Conservation (phyloP, 2,113 vertebrate genomes). For the Grantiella picta region DNA sequence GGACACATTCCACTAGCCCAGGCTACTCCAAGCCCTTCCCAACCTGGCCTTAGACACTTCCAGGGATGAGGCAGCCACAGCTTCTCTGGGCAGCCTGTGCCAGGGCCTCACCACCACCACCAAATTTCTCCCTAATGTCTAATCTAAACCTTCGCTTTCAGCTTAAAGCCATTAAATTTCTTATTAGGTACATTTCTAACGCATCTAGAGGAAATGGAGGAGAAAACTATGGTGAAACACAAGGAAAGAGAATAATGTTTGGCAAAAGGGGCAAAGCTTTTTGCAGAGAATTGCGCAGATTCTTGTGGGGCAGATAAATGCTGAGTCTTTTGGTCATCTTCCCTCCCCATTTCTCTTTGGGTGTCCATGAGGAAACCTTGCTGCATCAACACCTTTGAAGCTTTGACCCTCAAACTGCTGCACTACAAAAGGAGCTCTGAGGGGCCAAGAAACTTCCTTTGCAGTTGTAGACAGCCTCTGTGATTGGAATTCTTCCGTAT, state of each 20-base stretch:
- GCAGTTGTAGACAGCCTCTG: neutral
- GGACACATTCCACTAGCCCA: neutral
- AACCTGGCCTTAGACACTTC: neutral
- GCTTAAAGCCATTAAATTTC: neutral
- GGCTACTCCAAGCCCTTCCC: accelerated
- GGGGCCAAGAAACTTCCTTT: neutral
- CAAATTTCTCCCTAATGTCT: neutral
- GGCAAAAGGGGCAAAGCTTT: neutral
- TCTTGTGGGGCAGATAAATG: neutral
- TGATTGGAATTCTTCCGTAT: neutral
- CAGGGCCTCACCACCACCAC: neutral
- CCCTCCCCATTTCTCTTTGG: neutral
- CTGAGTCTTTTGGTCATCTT: neutral
- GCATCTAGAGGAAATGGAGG: neutral
- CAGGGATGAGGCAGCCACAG: neutral
- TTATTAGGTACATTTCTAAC: neutral
- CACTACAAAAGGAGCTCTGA: neutral
- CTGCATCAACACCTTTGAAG: neutral
- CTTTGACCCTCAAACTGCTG: neutral
- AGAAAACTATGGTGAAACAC: neutral
- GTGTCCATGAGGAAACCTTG: neutral
- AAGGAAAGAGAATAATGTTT: neutral
- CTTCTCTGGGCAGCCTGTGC: neutral
- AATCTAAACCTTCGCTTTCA: neutral
- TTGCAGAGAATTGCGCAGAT: neutral